Percentiles rank a stretch among this genome's conserved stretches.
Conservation (phyloP, 2,113 vertebrate genomes). For the Gobiocypris rarus region DNA sequence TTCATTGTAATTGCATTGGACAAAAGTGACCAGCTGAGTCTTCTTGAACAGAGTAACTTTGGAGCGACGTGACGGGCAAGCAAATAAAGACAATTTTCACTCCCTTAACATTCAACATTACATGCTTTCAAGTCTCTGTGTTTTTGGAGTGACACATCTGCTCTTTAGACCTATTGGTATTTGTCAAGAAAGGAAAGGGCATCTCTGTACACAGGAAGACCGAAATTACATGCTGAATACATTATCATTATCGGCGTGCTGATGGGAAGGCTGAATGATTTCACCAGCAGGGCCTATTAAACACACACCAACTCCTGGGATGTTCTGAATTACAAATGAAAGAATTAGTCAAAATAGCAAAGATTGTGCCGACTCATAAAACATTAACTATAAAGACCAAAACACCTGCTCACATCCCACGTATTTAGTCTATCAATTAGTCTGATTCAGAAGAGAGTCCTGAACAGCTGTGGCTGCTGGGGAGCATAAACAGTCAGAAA, state of each 20-base stretch:
- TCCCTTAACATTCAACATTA: slow-evolving; percentile 2
- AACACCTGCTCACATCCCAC: slow-evolving; percentile 37
- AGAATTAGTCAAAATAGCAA: slow-evolving; percentile 1
- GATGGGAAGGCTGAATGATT: slow-evolving; percentile 31
- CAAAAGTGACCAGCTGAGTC: not conserved
- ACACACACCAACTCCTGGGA: slow-evolving; percentile 41
- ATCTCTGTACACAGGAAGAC: slow-evolving; percentile 40
- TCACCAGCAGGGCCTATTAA: slow-evolving; percentile 40
- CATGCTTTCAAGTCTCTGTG: slow-evolving; percentile 26
- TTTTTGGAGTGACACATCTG: slow-evolving; percentile 37
- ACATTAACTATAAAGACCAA: slow-evolving; percentile 27
- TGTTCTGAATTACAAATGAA: slow-evolving; percentile 45
- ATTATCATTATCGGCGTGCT: slow-evolving; percentile 43
- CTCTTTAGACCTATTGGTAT: slow-evolving; percentile 45
- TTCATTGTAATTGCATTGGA: not conserved
- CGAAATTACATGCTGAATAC: slow-evolving; percentile 48
- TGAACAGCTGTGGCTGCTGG: slow-evolving; percentile 23
- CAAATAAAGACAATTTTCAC: not conserved
- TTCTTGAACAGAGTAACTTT: not conserved
- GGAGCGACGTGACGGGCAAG: not conserved
- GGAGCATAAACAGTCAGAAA: slow-evolving; percentile 7
- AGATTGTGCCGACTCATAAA: slow-evolving; percentile 12
- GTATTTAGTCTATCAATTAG: slow-evolving; percentile 34
- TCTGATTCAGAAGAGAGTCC: slow-evolving; percentile 10
- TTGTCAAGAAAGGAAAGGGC: slow-evolving; percentile 49